Evolutionary conservation across 2,797 vertebrate species (phyloP).

Genomic region (Alosa sapidissima): DNA sequence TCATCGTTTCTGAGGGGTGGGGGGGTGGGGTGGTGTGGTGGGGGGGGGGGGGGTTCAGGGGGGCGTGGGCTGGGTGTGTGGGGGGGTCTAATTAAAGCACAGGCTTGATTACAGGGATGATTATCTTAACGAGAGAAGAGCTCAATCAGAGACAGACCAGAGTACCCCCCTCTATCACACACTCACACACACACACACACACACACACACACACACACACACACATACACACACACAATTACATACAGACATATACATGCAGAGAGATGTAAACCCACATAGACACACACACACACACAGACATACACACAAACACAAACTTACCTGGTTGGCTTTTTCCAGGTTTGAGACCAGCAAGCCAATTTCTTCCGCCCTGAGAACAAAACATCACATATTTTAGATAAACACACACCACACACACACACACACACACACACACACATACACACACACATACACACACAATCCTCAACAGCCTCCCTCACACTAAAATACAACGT

Average conservation of each 20-base stretch:
- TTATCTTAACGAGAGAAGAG: constrained; percentile 73
- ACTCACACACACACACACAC: neutral
- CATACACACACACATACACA: neutral
- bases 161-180: constrained; percentile 27
- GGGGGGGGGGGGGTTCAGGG: constrained; percentile 39
- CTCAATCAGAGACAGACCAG: constrained; percentile 65
- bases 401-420: neutral
- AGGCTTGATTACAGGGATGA: constrained; percentile 78
- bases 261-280: neutral
- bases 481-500: too few species aligned
- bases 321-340: constrained; percentile 96
- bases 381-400: constrained; percentile 54
- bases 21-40: constrained; percentile 14
- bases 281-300: neutral
- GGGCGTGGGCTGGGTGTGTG: constrained; percentile 31
- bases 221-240: neutral
- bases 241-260: constrained; percentile 71
- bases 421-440: neutral
- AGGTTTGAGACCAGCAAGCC: constrained; percentile 90
- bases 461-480: neutral
- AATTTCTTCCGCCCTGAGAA: constrained; percentile 87
- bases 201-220: constrained; percentile 47
- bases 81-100: constrained; percentile 71
- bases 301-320: constrained; percentile 47
- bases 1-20: constrained; percentile 51